These are phyloP conservation scores for Neotoma lepida DNA, from an alignment of 2,113 vertebrate genomes.

Conservation along the genomic window DNA sequence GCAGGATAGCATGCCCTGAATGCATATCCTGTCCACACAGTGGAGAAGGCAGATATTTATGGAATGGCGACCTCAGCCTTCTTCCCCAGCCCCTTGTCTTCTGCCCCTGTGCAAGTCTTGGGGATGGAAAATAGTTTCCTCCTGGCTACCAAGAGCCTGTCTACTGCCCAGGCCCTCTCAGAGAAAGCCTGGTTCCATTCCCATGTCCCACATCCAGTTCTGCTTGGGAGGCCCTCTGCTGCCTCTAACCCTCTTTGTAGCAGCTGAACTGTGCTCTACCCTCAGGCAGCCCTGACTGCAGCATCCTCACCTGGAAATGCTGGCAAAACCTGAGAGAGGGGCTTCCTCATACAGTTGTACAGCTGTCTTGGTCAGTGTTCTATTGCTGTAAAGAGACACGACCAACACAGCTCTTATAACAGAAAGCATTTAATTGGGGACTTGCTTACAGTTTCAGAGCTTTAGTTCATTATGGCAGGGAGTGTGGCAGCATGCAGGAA, in stretches of 20 bases:
- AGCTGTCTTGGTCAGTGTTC: background rate
- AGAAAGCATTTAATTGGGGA: background rate
- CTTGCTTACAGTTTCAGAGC: background rate
- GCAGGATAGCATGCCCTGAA: background rate
- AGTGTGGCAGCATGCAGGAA: background rate
- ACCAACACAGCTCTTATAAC: background rate
- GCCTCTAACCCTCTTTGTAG: too few relatives aligned
- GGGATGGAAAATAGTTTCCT: background rate
- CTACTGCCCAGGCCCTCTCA: background rate
- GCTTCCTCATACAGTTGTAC: background rate
- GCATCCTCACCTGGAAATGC: fast-evolving
- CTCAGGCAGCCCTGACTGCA: background rate
- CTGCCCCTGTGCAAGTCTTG: background rate
- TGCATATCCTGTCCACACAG: background rate
- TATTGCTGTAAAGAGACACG: too few relatives aligned
- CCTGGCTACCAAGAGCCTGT: background rate
- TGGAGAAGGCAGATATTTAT: background rate
- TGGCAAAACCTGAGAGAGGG: fast-evolving
- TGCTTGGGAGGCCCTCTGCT: background rate
- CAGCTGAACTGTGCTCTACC: background rate
- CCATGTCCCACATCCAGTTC: background rate
- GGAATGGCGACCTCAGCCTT: background rate
- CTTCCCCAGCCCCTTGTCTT: too few relatives aligned
- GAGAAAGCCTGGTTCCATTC: background rate
- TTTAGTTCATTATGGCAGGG: background rate